phyloP scores from a whole-genome alignment of 2,113 vertebrate species.

The Myrmecobius fasciatus region DNA sequence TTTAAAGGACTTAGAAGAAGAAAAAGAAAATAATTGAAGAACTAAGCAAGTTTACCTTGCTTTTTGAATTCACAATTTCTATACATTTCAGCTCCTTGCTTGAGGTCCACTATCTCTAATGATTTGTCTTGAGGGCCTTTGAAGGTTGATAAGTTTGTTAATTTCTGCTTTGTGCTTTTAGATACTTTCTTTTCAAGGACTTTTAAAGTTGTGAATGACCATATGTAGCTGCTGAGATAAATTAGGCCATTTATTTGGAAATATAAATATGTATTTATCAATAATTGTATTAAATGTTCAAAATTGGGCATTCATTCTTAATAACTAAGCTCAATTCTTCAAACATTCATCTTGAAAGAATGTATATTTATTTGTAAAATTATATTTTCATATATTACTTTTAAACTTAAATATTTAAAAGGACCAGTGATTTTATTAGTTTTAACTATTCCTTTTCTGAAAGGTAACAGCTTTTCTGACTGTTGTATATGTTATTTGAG shows the following conservation, averaged over 20 bases:
- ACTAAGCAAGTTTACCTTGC: neutral
- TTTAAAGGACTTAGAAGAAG: neutral
- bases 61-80: neutral
- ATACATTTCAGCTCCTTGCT: neutral
- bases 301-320: neutral
- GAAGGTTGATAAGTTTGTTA: neutral
- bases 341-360: neutral
- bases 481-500: neutral
- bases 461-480: neutral
- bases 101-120: neutral
- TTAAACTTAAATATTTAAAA: neutral
- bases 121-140: neutral
- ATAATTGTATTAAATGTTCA: neutral
- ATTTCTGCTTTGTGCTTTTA: neutral
- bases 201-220: neutral
- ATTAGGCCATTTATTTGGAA: neutral
- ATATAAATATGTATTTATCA: neutral
- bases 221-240: neutral
- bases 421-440: neutral
- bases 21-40: neutral
- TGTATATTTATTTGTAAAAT: neutral
- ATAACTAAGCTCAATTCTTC: neutral
- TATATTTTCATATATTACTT: neutral
- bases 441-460: neutral
- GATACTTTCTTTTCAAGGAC: neutral